Percentiles rank a stretch among this genome's conserved stretches.
phyloP scores from a whole-genome alignment of 2,888 invertebrate species.

The Perizoma affinitatum region DNA sequence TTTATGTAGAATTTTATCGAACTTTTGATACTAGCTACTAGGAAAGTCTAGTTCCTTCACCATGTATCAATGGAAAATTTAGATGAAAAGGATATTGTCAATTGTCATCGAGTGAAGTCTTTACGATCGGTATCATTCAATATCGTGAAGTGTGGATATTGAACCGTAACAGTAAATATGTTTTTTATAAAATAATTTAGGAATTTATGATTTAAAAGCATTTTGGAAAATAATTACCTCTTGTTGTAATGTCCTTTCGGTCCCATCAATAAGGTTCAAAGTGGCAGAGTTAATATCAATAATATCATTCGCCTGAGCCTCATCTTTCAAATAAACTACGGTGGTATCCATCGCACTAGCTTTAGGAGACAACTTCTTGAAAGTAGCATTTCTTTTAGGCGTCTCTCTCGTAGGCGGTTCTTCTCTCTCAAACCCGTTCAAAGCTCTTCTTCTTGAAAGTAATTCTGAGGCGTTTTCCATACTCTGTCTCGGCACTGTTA shows the following conservation, averaged over 20 bases:
- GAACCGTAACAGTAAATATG: too few species aligned
- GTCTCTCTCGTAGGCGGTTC: conserved; percentile 72
- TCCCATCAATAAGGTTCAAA: conserved; percentile 65
- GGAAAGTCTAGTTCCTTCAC: too few species aligned
- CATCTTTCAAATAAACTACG: conserved; percentile 68
- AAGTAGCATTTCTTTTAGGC: conserved; percentile 72
- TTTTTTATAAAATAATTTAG: neutral
- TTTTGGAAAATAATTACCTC: conserved; percentile 48
- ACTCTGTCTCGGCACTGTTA: conserved; percentile 71
- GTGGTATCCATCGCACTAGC: conserved; percentile 64
- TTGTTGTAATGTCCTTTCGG: conserved; percentile 57
- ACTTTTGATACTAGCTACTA: too few species aligned
- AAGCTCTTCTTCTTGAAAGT: conserved; percentile 65
- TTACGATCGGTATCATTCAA: neutral
- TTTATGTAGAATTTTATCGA: too few species aligned
- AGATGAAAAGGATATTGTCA: too few species aligned
- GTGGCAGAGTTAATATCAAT: conserved; percentile 80
- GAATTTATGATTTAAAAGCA: conserved; percentile 2
- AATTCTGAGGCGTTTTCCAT: conserved; percentile 76
- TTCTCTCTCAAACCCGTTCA: conserved; percentile 60
- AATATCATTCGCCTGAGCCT: conserved; percentile 69
- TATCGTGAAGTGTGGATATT: conserved; percentile 5
- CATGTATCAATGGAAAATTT: too few species aligned
- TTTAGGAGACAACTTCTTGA: conserved; percentile 68
- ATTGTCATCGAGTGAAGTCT: conserved; percentile 25